Conservation (phyloP, 2,113 vertebrate genomes). For the Neodontobutis hainanensis region DNA sequence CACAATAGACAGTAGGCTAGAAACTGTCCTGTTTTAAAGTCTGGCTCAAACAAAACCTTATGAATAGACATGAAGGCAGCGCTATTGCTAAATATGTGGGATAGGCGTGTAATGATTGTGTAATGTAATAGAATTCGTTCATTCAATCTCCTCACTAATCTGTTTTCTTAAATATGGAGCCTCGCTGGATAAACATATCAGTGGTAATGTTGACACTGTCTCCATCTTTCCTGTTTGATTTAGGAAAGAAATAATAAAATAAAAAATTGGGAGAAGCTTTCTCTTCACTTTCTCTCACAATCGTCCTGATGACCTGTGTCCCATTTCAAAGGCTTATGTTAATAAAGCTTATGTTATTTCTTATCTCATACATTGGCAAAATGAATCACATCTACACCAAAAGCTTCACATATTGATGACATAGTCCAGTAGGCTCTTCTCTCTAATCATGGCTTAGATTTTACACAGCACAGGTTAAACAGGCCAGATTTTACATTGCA, state of each 20-base stretch:
- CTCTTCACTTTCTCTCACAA: conserved; percentile 1
- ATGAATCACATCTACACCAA: no score
- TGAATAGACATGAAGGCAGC: conserved; percentile 52
- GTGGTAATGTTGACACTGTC: conserved; percentile 32
- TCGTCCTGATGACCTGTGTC: not conserved
- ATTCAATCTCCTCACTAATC: conserved; percentile 50
- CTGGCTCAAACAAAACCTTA: conserved; percentile 52
- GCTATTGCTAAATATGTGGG: conserved; percentile 34
- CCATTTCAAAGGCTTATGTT: no score
- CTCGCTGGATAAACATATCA: conserved; percentile 44
- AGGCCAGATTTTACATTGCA: no score
- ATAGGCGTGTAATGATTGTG: conserved; percentile 36
- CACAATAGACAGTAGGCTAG: conserved; percentile 50
- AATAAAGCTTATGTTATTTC: no score
- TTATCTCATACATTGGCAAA: no score
- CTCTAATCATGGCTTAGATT: no score
- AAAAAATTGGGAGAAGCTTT: conserved; percentile 23
- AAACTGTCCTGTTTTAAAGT: conserved; percentile 58
- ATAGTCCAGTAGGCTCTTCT: no score
- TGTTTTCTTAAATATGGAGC: conserved; percentile 43
- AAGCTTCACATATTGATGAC: no score
- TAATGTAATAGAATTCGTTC: conserved; percentile 53
- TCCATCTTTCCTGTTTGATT: conserved; percentile 37
- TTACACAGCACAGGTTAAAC: no score
- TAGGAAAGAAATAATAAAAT: conserved; percentile 23